Conservation (phyloP, 2,888 invertebrate species). For the Pasiphila rectangulata region DNA sequence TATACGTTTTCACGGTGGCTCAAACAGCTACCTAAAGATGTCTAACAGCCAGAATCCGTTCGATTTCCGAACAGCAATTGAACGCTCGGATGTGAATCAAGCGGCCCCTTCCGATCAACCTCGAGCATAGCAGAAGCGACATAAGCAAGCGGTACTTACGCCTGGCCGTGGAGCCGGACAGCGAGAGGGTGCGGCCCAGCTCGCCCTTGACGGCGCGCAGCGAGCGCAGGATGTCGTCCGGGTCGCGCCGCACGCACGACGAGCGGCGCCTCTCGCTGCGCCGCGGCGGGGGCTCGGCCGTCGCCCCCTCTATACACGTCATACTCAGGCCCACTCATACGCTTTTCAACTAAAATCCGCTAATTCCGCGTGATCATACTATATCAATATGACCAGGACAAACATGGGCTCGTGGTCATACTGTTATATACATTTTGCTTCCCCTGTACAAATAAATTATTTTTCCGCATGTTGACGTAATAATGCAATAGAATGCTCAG, state of each 20-base stretch:
- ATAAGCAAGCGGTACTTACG: slow-evolving; percentile 81
- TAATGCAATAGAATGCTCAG: too few relatives aligned
- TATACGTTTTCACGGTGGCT: too few relatives aligned
- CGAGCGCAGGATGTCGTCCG: slow-evolving; percentile 90
- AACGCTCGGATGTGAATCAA: too few relatives aligned
- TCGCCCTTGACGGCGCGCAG: slow-evolving; percentile 91
- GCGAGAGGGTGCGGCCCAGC: slow-evolving; percentile 90
- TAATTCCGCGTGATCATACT: too few relatives aligned
- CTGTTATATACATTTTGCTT: too few relatives aligned
- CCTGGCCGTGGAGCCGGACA: slow-evolving; percentile 86
- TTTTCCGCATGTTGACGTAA: too few relatives aligned
- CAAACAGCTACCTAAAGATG: too few relatives aligned
- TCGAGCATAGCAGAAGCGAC: slow-evolving; percentile 2
- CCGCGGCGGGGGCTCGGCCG: slow-evolving; percentile 58
- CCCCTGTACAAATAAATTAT: too few relatives aligned
- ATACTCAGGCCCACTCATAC: slow-evolving; percentile 26
- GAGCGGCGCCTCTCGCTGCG: slow-evolving; percentile 87
- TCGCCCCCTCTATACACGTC: slow-evolving; percentile 48
- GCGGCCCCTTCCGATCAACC: slow-evolving; percentile 14
- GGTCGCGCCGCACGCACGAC: slow-evolving; percentile 90
- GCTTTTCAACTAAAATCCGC: background rate
- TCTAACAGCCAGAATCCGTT: too few relatives aligned
- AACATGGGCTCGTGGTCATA: too few relatives aligned
- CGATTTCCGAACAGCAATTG: too few relatives aligned
- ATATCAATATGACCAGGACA: too few relatives aligned